Base-by-base conservation (phyloP, 2,888 invertebrate species). In the Caenorhabditis zanzibari region DNA sequence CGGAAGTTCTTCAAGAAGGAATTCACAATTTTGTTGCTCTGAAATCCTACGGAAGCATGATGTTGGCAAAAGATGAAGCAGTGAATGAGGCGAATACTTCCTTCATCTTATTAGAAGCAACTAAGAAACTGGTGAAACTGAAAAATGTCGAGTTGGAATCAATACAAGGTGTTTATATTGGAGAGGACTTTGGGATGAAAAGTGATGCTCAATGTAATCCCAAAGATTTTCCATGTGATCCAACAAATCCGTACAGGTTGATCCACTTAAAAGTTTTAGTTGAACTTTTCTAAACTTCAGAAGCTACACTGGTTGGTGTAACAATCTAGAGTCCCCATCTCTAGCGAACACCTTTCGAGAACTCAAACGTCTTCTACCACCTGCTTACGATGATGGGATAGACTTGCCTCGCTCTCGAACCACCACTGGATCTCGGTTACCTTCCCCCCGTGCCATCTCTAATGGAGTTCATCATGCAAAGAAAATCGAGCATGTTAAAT, bases 401-500 rank as follows among this genome's bases (percentile, higher is more conserved):
- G 87, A 89, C 24, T 41, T 80, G 6, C 91, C 92, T 9, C 82
- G 92, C n/a, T 75, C 82, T 1, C 73, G 54, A n/a, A 66, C 85
- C 6, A 77, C 76, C 10, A 74, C 80, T 35, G 89, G 90, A 16
- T 93, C 94, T 0, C 95, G 95, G 0, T 93, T 97, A 24, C 97
- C 97, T 0, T 96, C 96, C 32, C 96, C 97, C 0, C 94, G 97
- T 52, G 94, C 95, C 0, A 95, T 97, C 47, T 97, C 97, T 0
- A 95, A 96, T 0, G 95, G 95, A 0, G 95, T 97, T 64, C 97
- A 97, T 93, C 64, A 86, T 35, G 85, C 89, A 19, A 71, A 58
- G 19, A 75, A 80, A 49, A 52, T 80, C 4, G 83, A 84, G 54
- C 71, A 72, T 32, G 61, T 32, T 3, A 75, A 85, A 63, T 90